Conservation (phyloP, 2,888 invertebrate species). For the Aphelenchoides bicaudatus region DNA sequence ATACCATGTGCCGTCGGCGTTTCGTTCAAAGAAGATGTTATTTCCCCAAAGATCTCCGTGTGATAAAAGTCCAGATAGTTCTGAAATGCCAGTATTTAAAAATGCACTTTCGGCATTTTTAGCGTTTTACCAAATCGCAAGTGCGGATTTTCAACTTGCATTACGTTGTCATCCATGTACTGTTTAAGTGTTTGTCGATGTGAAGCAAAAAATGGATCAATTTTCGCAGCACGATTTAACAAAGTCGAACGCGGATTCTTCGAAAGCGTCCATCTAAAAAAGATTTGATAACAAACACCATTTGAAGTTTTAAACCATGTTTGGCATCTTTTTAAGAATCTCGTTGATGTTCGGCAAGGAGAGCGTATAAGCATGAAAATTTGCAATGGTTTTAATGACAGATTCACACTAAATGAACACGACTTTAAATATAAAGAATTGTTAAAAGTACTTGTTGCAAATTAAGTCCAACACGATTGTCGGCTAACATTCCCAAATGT, state of each 20-base stretch:
- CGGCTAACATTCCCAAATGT: conserved; percentile 2
- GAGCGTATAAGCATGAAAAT: conserved; percentile 15
- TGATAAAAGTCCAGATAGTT: background rate
- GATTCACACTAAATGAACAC: background rate
- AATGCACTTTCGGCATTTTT: conserved; percentile 1
- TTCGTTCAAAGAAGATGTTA: conserved; percentile 19
- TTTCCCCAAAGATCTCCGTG: conserved; percentile 4
- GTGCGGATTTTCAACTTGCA: conserved; percentile 3
- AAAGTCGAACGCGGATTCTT: background rate
- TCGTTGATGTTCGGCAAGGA: background rate
- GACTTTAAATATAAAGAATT: background rate
- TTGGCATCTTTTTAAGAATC: background rate
- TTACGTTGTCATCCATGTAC: background rate
- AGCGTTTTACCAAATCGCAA: background rate
- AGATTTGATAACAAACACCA: too few species aligned
- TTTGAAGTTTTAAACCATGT: too few species aligned
- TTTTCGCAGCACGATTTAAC: background rate
- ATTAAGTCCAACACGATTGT: background rate
- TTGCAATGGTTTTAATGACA: conserved; percentile 4
- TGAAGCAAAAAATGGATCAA: conserved; percentile 13
- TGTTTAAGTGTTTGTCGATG: background rate
- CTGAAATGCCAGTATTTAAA: too few species aligned
- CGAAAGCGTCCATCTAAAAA: conserved; percentile 2
- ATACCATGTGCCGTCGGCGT: conserved; percentile 8
- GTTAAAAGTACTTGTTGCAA: conserved; percentile 5